Evolutionary conservation across 2,888 invertebrate genomes (phyloP), one percentile per base, ranked within the genome.

Genomic region (Alsophila aescularia): DNA sequence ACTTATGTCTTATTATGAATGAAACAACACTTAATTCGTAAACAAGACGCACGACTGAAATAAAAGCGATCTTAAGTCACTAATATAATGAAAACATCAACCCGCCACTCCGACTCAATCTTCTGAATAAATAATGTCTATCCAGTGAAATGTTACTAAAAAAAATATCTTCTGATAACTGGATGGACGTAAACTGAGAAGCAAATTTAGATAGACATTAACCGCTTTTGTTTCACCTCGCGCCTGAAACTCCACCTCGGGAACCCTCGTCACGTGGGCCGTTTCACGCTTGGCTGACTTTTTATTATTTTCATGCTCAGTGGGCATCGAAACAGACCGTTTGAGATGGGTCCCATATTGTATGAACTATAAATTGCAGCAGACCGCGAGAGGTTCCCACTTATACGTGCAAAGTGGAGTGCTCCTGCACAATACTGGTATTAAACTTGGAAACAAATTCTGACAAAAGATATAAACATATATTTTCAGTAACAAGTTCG

Each of bases 251-350:
- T 54, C 52, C 51, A 49, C 52, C 57, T 48, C 40, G 41, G 54
- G 53, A 42, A 65, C 66, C 66, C 66, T 60, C 56, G 63, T 66
- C 62, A 66, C 60, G 58, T 41, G 55, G 47, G 41, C 45, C 41
- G 58, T 61, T 66, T 60, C 52, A 53, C 58, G 64, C 42, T 57
- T 50, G 45, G 45, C 64, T 60, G 58, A 51, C 40, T 66, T 60
- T 66, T 66, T 66, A 66, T 66, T 66, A 60, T 66, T 64, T 60
- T 58, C 58, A 60, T 51, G 61, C 58, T 61, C 61, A 58, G 51
- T 64, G 58, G 52, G 55, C 60, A 45, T 58, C 53, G 50, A 52
- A 51, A 44, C 55, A 48, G 49, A 52, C 52, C 39, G 58, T 32
- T 54, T 60, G 58, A 61, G 55, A 51, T 47, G 55, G 62, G 57